Conservation (phyloP, 2,888 invertebrate species). For the Nasonia oneida region DNA sequence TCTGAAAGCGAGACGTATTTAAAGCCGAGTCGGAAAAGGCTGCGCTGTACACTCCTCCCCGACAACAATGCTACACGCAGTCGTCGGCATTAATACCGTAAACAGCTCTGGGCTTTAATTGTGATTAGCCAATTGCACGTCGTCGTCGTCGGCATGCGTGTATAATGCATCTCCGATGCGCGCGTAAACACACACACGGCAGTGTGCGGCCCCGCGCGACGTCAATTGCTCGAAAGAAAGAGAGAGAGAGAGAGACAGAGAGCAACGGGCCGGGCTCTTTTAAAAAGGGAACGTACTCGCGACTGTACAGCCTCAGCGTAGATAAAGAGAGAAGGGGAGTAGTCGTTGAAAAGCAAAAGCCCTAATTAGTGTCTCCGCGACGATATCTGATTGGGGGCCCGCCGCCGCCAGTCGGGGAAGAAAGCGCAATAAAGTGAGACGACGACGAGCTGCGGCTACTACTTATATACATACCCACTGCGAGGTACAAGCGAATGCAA, state of each 20-base stretch:
- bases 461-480: background rate
- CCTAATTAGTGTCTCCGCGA: conserved; percentile 63
- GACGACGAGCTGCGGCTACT: background rate
- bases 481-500: conserved; percentile 24
- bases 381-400: conserved; percentile 62
- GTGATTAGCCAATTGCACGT: conserved; percentile 60
- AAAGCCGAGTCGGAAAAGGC: background rate
- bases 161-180: background rate
- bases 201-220: background rate
- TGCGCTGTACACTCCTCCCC: background rate
- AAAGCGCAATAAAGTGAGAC: conserved; percentile 62
- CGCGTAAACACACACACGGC: background rate
- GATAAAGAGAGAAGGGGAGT: conserved; percentile 25
- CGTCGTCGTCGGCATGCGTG: conserved; percentile 3
- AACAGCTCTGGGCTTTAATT: conserved; percentile 54
- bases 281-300: conserved; percentile 56
- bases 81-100: conserved; percentile 34
- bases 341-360: conserved; percentile 61
- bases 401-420: conserved; percentile 32
- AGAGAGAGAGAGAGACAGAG: too few relatives aligned
- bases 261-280: conserved; percentile 22
- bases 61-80: conserved; percentile 41
- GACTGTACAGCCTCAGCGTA: background rate
- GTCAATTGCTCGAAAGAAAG: conserved; percentile 41
- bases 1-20: conserved; percentile 11